Percentiles rank a stretch among this genome's conserved stretches.
These are phyloP conservation scores for Coleophora flavipennella DNA, from an alignment of 2,888 invertebrate species.

Conservation along the genomic window DNA sequence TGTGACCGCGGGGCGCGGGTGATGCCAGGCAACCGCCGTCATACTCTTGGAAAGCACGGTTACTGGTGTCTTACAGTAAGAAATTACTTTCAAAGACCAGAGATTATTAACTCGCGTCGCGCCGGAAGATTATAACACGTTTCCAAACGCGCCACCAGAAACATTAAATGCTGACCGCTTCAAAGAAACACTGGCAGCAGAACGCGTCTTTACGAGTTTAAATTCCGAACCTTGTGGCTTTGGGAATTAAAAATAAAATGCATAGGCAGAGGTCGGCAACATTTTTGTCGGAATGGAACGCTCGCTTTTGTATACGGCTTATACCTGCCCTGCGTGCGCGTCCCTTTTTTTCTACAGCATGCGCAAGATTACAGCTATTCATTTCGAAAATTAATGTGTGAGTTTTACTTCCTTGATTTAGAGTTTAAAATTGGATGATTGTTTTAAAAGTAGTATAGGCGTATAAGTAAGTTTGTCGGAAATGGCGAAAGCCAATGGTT, in stretches of 20 bases:
- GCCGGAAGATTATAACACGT: too few species aligned
- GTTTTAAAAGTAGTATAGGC: neutral
- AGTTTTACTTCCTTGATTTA: constrained; percentile 19
- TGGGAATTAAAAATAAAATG: neutral
- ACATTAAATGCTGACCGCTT: constrained; percentile 63
- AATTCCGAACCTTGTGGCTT: constrained; percentile 26
- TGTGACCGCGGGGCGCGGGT: too few species aligned
- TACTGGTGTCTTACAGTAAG: too few species aligned
- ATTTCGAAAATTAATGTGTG: neutral
- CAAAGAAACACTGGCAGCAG: constrained; percentile 39
- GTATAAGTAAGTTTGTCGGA: constrained; percentile 17
- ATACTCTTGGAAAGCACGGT: too few species aligned
- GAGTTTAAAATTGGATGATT: constrained; percentile 19
- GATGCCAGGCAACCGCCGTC: too few species aligned
- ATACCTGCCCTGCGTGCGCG: constrained; percentile 64
- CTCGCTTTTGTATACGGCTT: constrained; percentile 55
- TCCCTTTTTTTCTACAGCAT: constrained; percentile 51
- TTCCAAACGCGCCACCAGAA: constrained; percentile 11
- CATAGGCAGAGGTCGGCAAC: neutral
- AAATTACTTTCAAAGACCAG: too few species aligned
- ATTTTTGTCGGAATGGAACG: constrained; percentile 28
- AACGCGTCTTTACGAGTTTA: constrained; percentile 1
- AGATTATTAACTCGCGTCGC: too few species aligned
- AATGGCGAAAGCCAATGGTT: constrained; percentile 26
- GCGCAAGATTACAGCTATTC: constrained; percentile 18